These are phyloP conservation scores for Ostrea edulis DNA, from an alignment of 1,140 invertebrate genomes.

Conservation along the genomic window DNA sequence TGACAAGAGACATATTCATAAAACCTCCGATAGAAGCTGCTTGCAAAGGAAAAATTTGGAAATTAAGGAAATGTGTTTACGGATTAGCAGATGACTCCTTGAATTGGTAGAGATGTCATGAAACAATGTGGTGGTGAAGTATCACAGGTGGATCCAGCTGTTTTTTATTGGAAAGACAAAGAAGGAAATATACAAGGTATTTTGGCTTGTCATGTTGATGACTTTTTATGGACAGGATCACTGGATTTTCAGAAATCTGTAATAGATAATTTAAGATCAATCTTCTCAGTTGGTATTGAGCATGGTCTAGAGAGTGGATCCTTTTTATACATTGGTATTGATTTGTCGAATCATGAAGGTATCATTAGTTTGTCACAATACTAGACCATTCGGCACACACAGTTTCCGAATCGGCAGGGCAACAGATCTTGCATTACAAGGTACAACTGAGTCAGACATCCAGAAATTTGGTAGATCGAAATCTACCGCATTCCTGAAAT, in stretches of 20 bases:
- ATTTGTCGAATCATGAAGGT: conserved; percentile 23
- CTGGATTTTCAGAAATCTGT: conserved; percentile 45
- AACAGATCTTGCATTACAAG: no score
- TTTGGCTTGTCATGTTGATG: conserved; percentile 58
- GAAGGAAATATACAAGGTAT: conserved; percentile 44
- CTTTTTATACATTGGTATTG: conserved; percentile 50
- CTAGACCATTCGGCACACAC: no score
- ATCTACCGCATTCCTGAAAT: no score
- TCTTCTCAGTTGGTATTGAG: conserved; percentile 49
- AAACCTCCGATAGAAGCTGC: not conserved
- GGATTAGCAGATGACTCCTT: conserved; percentile 56
- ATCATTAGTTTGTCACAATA: no score
- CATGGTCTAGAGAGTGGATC: not conserved
- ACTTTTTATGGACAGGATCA: conserved; percentile 55
- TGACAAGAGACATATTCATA: no score
- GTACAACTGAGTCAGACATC: no score
- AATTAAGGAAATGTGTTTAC: conserved; percentile 38
- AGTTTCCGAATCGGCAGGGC: no score
- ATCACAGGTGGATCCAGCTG: conserved; percentile 4
- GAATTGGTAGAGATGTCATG: conserved; percentile 45
- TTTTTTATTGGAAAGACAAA: conserved; percentile 44
- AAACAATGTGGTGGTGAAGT: conserved; percentile 20
- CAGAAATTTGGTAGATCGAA: no score
- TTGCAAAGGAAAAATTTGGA: not conserved
- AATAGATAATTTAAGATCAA: conserved; percentile 40